Percentiles rank a stretch among this genome's conserved stretches.
Evolutionary conservation across 2,888 invertebrate genomes (phyloP).

Genomic region (Gymnocheta viridis): DNA sequence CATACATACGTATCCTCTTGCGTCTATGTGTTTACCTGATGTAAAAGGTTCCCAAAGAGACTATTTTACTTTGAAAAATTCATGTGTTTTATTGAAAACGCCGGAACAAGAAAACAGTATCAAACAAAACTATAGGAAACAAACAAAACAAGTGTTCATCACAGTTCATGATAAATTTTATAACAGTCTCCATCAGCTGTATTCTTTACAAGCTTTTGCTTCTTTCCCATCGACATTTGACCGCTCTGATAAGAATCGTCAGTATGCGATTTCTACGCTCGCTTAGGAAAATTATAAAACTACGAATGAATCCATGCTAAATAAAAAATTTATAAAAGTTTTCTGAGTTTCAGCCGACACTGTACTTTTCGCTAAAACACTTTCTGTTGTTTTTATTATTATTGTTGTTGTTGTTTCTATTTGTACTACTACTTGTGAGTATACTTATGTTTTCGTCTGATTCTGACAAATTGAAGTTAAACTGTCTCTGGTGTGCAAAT

Average conservation of each 20-base stretch:
- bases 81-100: slow-evolving; percentile 5
- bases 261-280: too few relatives aligned
- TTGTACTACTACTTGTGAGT: not conserved
- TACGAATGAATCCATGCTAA: too few relatives aligned
- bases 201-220: too few relatives aligned
- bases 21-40: not conserved
- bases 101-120: not conserved
- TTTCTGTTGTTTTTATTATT: slow-evolving; percentile 42
- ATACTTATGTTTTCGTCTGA: slow-evolving; percentile 44
- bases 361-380: slow-evolving; percentile 26
- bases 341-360: not conserved
- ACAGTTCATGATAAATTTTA: too few relatives aligned
- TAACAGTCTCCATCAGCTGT: too few relatives aligned
- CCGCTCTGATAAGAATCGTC: too few relatives aligned
- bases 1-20: not conserved
- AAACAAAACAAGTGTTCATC: too few relatives aligned
- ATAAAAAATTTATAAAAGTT: not conserved
- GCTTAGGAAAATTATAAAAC: too few relatives aligned
- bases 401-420: not conserved
- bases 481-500: slow-evolving; percentile 53
- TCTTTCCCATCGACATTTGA: too few relatives aligned
- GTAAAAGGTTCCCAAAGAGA: slow-evolving; percentile 54
- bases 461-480: slow-evolving; percentile 69
- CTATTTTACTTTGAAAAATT: slow-evolving; percentile 32
- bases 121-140: not conserved